phyloP scores from a whole-genome alignment of 2,113 vertebrate species.

The Cercopithecus mona region DNA sequence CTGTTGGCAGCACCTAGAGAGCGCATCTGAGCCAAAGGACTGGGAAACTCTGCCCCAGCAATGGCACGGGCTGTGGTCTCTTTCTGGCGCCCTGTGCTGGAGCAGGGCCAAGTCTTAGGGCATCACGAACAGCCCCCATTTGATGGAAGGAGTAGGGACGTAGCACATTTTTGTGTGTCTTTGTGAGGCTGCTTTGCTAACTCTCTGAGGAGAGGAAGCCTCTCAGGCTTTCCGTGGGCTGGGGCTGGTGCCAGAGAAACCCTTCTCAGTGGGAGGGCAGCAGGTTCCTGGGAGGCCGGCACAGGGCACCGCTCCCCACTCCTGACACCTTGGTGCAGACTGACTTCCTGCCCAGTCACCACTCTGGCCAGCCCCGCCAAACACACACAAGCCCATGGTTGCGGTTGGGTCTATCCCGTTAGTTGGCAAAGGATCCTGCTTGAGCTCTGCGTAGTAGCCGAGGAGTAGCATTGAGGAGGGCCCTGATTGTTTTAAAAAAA shows the following conservation, averaged over 20 bases:
- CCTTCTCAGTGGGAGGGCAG: neutral
- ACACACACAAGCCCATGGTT: neutral
- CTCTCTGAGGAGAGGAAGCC: neutral
- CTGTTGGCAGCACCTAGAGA: neutral
- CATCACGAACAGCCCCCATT: neutral
- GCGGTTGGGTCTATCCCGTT: too few relatives aligned
- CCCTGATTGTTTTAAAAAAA: neutral
- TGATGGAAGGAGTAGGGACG: too few relatives aligned
- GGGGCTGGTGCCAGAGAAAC: neutral
- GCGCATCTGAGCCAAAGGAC: neutral
- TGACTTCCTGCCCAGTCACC: neutral
- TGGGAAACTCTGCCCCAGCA: neutral
- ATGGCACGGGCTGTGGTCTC: fast-evolving
- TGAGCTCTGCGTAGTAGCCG: neutral
- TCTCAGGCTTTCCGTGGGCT: neutral
- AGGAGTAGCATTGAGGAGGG: neutral
- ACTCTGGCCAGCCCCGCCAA: neutral
- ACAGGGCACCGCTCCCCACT: neutral
- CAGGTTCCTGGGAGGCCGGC: neutral
- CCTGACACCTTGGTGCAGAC: fast-evolving
- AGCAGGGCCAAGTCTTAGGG: neutral
- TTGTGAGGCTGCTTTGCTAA: neutral
- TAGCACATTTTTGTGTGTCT: neutral
- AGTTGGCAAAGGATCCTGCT: neutral
- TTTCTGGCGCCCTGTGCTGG: neutral